Evolutionary conservation across 2,888 invertebrate species (phyloP).

Genomic region (Drosophila macrospina): DNA sequence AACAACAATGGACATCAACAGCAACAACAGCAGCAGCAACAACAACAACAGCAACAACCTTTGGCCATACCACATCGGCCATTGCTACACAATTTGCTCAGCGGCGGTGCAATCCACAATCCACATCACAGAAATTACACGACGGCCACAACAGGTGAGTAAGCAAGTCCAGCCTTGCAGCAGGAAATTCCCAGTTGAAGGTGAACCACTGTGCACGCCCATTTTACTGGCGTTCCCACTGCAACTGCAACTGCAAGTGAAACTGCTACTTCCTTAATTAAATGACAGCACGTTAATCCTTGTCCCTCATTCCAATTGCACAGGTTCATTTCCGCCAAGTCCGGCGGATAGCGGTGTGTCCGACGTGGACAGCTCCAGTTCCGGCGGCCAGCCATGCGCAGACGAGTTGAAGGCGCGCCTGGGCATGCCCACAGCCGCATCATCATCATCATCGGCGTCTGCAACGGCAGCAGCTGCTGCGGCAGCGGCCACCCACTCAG

Average conservation of each 20-base stretch:
- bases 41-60: conserved; percentile 77
- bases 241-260: not conserved
- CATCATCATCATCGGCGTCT: conserved; percentile 44
- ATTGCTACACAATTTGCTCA: conserved; percentile 85
- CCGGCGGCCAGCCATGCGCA: conserved; percentile 88
- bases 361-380: conserved; percentile 97
- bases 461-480: conserved; percentile 51
- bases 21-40: conserved; percentile 67
- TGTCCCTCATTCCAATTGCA: conserved; percentile 37
- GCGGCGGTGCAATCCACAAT: conserved; percentile 85
- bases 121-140: conserved; percentile 86
- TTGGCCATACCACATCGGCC: conserved; percentile 84
- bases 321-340: conserved; percentile 98
- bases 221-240: conserved; percentile 36
- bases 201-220: conserved; percentile 66
- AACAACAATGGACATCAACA: conserved; percentile 66
- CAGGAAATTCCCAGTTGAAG: conserved; percentile 32
- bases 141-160: conserved; percentile 85
- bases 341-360: conserved; percentile 99
- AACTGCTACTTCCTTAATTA: conserved; percentile 6
- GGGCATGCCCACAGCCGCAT: conserved; percentile 88
- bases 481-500: conserved; percentile 67
- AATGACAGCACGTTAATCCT: conserved; percentile 31
- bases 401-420: conserved; percentile 95
- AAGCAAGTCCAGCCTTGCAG: conserved; percentile 6